These are phyloP conservation scores for Noturus placidus DNA, from an alignment of 2,113 vertebrate genomes.

Conservation along the genomic window DNA sequence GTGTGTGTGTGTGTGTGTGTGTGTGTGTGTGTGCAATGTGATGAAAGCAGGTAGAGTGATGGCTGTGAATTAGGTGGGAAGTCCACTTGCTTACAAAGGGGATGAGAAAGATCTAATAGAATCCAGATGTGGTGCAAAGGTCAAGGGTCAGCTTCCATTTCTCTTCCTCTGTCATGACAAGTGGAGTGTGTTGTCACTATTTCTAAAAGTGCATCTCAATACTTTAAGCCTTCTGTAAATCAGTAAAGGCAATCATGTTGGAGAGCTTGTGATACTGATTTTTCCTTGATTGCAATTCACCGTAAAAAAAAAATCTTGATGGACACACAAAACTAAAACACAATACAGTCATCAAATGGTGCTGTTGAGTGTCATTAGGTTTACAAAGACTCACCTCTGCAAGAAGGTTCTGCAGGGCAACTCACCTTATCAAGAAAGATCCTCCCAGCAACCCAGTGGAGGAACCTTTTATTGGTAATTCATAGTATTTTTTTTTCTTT, in stretches of 20 bases:
- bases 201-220: slow-evolving; percentile 31
- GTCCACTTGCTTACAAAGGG: slow-evolving; percentile 47
- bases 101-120: slow-evolving; percentile 38
- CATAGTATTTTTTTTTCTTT: background rate
- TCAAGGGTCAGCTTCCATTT: slow-evolving; percentile 47
- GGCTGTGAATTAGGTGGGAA: slow-evolving; percentile 58
- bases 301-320: no score
- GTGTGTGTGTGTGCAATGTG: slow-evolving; percentile 55
- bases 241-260: background rate
- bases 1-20: slow-evolving; percentile 56
- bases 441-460: background rate
- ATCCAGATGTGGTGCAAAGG: slow-evolving; percentile 49
- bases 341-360: background rate
- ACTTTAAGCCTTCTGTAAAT: slow-evolving; percentile 16
- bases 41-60: slow-evolving; percentile 57
- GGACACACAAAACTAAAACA: background rate
- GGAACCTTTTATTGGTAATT: background rate
- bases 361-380: background rate
- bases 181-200: slow-evolving; percentile 37
- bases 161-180: slow-evolving; percentile 48
- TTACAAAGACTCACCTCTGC: background rate
- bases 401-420: background rate
- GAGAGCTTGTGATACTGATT: background rate
- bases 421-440: background rate
- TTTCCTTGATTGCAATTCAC: background rate